A percentile compares a stretch with the other conserved stretches of the same genome.
phyloP scores from a whole-genome alignment of 2,797 vertebrate genomes.

The Scolopax bukidnonensis region DNA sequence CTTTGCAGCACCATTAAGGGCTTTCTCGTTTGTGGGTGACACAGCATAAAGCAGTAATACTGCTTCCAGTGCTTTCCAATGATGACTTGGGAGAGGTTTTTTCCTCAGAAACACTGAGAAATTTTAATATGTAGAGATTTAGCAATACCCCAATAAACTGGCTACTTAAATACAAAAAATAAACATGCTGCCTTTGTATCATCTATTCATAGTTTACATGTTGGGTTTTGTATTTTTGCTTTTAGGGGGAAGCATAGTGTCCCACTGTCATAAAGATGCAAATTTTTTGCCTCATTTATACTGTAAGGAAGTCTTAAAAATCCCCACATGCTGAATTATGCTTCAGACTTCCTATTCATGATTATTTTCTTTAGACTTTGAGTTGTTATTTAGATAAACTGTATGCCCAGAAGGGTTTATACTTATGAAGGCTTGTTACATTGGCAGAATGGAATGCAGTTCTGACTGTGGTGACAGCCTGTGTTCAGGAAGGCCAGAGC shows the following conservation, averaged over 20 bases:
- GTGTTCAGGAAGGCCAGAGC: neutral
- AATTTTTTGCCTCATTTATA: neutral
- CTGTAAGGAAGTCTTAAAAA: neutral
- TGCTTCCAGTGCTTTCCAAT: neutral
- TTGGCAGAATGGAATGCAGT: neutral
- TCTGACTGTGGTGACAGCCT: neutral
- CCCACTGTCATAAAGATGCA: neutral
- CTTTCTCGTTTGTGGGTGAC: neutral
- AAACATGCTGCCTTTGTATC: neutral
- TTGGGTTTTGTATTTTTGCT: neutral
- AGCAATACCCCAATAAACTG: neutral
- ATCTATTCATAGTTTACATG: fast-evolving
- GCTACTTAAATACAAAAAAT: neutral
- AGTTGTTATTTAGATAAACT: neutral
- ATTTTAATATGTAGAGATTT: neutral
- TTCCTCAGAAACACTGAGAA: neutral
- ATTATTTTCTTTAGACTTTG: neutral
- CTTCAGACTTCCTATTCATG: neutral
- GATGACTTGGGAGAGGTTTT: neutral
- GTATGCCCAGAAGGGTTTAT: neutral
- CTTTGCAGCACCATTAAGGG: neutral
- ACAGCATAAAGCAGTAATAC: too few relatives aligned
- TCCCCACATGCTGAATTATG: fast-evolving
- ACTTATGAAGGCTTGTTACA: fast-evolving
- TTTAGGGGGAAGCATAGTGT: neutral